Base-by-base conservation (phyloP, 2,888 invertebrate species). In the Eristalinus aeneus region DNA sequence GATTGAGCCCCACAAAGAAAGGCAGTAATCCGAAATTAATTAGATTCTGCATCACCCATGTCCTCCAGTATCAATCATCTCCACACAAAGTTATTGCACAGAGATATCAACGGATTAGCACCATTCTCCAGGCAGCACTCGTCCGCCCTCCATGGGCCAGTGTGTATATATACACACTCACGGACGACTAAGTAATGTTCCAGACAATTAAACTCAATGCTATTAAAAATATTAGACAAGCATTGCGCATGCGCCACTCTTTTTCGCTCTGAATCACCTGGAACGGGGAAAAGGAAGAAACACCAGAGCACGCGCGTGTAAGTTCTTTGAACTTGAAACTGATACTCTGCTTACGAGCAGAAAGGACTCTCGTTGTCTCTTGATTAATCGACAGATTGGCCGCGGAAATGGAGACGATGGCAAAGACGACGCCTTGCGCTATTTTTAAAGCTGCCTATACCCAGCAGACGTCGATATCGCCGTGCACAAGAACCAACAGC, bases 151-250 rank as follows among this genome's bases (percentile, higher is more conserved):
- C 20, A 23, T 16, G 56, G n/a, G 20, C 20, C 39, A 23, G 27
- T 31, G 39, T 68, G 54, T 53, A 46, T 68, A 63, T 34, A 56
- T 53, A 53, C 31, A n/a, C 31, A 10, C 6, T 27, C 27, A 27
- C 27, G 5, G 27, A 31, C 31, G 34, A 34, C 16, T 2, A 34
- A 32, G 20, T 53, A 53, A 9, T 80, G 76, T 77, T 80, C 69
- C 85, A 65, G 72, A 80, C 80, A 80, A 85, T 85, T 85, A 85
- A 80, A 80, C 39, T 60, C 69, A 11, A 22, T 69, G 80, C 54
- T 80, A 76, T 80, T 80, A 80, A 64, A 39, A 54, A 67, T 36
- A 61, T 27, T 75, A 63, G 76, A 46, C 46, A 46, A 2, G 16
- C 46, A 46, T 46, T 77, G 58, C 73, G 64, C 80, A 81, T 23